Conservation (phyloP, 2,113 vertebrate genomes). For the Notechis scutatus region DNA sequence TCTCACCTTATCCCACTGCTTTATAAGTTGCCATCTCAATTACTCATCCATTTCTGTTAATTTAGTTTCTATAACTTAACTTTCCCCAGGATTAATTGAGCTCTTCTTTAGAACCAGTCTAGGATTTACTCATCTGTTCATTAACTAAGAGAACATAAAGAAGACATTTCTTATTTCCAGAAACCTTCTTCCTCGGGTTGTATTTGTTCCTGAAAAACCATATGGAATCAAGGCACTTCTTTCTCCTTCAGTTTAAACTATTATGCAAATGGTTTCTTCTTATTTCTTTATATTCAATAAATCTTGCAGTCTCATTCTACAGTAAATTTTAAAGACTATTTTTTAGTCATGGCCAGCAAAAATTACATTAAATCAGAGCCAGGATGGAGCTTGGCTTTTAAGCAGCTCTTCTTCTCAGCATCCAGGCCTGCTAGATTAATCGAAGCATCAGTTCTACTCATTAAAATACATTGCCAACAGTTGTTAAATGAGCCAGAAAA, state of each 20-base stretch:
- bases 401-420: neutral
- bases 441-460: neutral
- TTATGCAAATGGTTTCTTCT: neutral
- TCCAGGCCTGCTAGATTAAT: neutral
- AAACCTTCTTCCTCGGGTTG: neutral
- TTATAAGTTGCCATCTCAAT: neutral
- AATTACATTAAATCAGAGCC: neutral
- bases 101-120: neutral
- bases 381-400: neutral
- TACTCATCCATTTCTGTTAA: neutral
- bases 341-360: neutral
- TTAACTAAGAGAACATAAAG: neutral
- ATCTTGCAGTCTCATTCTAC: neutral
- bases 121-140: neutral
- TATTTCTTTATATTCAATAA: neutral
- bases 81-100: neutral
- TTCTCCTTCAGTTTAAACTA: neutral
- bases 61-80: neutral
- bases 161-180: neutral
- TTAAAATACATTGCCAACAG: neutral
- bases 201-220: neutral
- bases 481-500: neutral
- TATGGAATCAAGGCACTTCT: neutral
- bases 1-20: neutral
- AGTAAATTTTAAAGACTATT: neutral